Conservation (phyloP, 2,797 vertebrate genomes). For the Gobio occitaniae region DNA sequence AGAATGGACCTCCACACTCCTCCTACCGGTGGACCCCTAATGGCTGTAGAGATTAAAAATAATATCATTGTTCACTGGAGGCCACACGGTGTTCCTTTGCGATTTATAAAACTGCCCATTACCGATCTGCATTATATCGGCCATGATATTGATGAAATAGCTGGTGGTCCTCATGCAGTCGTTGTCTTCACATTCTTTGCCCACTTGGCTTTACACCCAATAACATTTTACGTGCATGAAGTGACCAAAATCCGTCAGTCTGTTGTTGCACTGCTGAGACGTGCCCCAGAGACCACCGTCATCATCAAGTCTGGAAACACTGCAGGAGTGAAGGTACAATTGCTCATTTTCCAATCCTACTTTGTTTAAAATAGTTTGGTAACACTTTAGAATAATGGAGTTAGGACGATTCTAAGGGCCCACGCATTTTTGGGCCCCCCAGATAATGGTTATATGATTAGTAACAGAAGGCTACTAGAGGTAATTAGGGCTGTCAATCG, state of each 20-base stretch:
- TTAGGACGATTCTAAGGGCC: too few relatives aligned
- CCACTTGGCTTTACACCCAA: not conserved
- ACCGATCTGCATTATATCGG: not conserved
- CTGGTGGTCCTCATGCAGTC: not conserved
- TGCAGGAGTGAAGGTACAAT: not conserved
- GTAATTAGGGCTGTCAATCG: too few relatives aligned
- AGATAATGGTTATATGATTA: too few relatives aligned
- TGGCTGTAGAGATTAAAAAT: not conserved
- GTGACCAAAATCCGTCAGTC: conserved; percentile 1
- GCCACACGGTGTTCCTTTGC: not conserved
- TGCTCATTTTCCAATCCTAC: not conserved
- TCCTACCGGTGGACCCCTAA: not conserved
- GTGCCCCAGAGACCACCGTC: not conserved
- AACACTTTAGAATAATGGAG: too few relatives aligned
- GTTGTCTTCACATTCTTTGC: not conserved
- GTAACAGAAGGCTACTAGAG: too few relatives aligned
- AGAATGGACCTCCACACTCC: conserved; percentile 32
- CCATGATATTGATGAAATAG: conserved; percentile 26
- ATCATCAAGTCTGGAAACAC: conserved; percentile 40
- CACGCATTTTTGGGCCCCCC: too few relatives aligned
- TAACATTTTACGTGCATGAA: not conserved
- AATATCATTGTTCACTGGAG: conserved; percentile 7
- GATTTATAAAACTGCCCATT: not conserved
- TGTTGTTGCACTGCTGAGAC: not conserved
- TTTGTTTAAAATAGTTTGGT: not conserved